A percentile compares a stretch with the other conserved stretches of the same genome.
These are phyloP conservation scores for Tolmerus cingulatus DNA, from an alignment of 2,888 invertebrate species.

Conservation along the genomic window DNA sequence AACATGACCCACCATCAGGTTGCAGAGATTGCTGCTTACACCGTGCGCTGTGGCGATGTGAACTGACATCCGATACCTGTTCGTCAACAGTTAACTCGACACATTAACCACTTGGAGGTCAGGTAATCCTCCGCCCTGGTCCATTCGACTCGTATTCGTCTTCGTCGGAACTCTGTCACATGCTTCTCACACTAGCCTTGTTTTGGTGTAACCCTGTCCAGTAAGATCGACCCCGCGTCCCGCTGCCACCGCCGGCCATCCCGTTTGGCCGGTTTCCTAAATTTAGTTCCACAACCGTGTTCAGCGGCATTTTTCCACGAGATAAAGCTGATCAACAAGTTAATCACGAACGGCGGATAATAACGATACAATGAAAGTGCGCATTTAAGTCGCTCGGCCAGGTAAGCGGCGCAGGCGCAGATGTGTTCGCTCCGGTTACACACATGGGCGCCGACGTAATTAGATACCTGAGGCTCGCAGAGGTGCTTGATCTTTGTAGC, in stretches of 20 bases:
- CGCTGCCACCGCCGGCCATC: neutral
- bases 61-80: neutral
- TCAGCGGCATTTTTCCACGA: constrained; percentile 12
- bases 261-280: constrained; percentile 31
- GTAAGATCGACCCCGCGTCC: neutral
- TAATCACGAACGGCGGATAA: constrained; percentile 27
- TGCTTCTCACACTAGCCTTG: neutral
- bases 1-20: neutral
- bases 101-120: neutral
- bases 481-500: constrained; percentile 14
- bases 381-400: neutral
- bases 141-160: neutral
- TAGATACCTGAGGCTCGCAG: neutral
- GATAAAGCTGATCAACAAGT: constrained; percentile 30
- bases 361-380: constrained; percentile 33
- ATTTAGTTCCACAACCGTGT: neutral
- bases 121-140: neutral
- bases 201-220: neutral
- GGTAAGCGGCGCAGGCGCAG: neutral
- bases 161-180: neutral
- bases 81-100: neutral
- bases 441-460: neutral
- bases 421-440: neutral
- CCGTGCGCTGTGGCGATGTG: neutral
- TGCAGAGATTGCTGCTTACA: neutral